phyloP scores from a whole-genome alignment of 2,113 vertebrate genomes.

The Anas platyrhynchos region DNA sequence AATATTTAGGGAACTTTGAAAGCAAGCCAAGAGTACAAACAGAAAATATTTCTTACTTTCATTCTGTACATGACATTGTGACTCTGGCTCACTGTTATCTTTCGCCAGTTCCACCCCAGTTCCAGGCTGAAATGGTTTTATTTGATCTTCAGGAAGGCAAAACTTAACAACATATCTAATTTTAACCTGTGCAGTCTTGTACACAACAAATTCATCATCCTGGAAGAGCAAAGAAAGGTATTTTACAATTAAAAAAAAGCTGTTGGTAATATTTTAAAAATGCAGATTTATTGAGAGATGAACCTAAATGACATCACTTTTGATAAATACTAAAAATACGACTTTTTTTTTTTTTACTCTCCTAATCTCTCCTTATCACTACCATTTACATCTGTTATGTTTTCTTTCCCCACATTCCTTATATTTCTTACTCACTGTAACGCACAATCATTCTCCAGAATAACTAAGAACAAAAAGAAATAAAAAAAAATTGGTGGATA shows the following conservation, averaged over 20 bases:
- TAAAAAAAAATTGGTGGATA: background rate
- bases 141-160: conserved; percentile 71
- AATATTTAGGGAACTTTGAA: background rate
- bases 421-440: background rate
- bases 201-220: conserved; percentile 90
- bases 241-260: background rate
- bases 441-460: background rate
- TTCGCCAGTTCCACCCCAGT: conserved; percentile 11
- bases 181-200: conserved; percentile 84
- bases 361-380: background rate
- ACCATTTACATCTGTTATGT: background rate
- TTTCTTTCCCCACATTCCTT: background rate
- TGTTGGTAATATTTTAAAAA: background rate
- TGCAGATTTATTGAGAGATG: background rate
- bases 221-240: conserved; percentile 57
- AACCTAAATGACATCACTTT: background rate
- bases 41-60: conserved; percentile 55
- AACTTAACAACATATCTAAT: conserved; percentile 87
- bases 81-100: background rate
- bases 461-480: background rate
- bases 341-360: background rate
- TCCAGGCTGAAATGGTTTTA: conserved; percentile 75
- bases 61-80: background rate
- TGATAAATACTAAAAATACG: background rate
- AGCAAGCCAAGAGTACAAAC: background rate